Evolutionary conservation across 2,797 vertebrate species (phyloP).

Genomic region (Prionace glauca): DNA sequence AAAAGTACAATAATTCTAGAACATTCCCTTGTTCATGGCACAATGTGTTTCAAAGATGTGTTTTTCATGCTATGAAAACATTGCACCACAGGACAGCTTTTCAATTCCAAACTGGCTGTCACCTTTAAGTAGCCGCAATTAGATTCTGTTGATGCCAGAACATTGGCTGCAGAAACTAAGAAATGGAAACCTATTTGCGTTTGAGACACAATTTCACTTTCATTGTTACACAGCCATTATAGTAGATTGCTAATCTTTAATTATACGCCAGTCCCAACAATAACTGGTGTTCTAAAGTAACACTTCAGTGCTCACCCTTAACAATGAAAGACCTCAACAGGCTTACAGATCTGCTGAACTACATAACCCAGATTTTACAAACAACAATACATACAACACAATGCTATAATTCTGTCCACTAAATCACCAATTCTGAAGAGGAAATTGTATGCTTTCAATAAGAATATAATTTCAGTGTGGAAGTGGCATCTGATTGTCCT

Average conservation of each 20-base stretch:
- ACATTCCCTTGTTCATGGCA: not conserved
- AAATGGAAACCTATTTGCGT: not conserved
- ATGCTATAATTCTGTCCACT: not conserved
- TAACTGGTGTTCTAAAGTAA: not conserved
- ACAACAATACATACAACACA: not conserved
- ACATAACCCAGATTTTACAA: not conserved
- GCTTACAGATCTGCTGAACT: not conserved
- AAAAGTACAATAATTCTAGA: not conserved
- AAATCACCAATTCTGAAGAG: not conserved
- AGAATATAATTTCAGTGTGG: not conserved
- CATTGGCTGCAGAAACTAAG: not conserved
- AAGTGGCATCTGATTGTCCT: not conserved
- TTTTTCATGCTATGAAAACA: not conserved
- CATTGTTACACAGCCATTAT: not conserved
- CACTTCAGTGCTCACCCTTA: not conserved
- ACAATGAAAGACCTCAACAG: not conserved
- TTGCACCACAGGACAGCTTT: not conserved
- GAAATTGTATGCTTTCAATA: not conserved
- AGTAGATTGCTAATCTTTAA: not conserved
- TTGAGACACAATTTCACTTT: not conserved
- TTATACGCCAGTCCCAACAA: not conserved
- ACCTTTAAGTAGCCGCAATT: not conserved
- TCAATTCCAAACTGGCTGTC: not conserved
- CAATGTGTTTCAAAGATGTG: not conserved
- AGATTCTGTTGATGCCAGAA: not conserved